Evolutionary conservation across 2,888 invertebrate genomes (phyloP), one percentile per base, ranked within the genome.

Genomic region (Eurytoma californica): DNA sequence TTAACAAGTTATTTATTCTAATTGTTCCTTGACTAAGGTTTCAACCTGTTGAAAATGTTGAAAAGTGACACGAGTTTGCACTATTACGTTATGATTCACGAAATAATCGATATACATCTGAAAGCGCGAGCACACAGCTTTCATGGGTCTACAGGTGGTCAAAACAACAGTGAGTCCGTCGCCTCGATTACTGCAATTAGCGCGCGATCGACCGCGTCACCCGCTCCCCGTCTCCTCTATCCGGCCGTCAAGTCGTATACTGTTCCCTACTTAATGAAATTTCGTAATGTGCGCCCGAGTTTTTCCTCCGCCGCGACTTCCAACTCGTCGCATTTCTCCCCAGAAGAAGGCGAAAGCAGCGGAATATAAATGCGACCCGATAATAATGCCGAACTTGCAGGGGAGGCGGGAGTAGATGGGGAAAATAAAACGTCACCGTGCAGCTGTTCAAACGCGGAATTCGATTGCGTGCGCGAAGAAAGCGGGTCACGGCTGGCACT

Each of bases 121-220:
- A 30, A 57, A 16, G 55, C 30, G 28, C 39, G 13, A 1, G 2
- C 16, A 0, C 16, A n/a, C 12, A 4, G 51, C 3, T 47, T 18
- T 30, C 39, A 18, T 30, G 49, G 0, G 18, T 39, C 55, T 49
- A 73, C 63, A 57, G 67, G 57, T 79, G 55, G 51, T 49, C 68
- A 63, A 66, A 68, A 57, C 49, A 70, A 73, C 57, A 30, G 69
- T 55, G 63, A 60, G 49, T 69, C 28, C 51, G 68, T 58, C 51
- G 51, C 60, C 49, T 67, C 61, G 65, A 70, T 79, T 74, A 74
- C 70, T 66, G 67, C 67, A 79, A 79, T 75, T 75, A 79, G 63
- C 39, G 20, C 3, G 0, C 58, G 51, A 58, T 69, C 39, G 55
- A 16, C 55, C 28, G 63, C 39, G 39, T 39, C 39, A n/a, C 69